A percentile compares a stretch with the other conserved stretches of the same genome.
Conservation (phyloP, 2,113 vertebrate species). For the Pontoporia blainvillei region DNA sequence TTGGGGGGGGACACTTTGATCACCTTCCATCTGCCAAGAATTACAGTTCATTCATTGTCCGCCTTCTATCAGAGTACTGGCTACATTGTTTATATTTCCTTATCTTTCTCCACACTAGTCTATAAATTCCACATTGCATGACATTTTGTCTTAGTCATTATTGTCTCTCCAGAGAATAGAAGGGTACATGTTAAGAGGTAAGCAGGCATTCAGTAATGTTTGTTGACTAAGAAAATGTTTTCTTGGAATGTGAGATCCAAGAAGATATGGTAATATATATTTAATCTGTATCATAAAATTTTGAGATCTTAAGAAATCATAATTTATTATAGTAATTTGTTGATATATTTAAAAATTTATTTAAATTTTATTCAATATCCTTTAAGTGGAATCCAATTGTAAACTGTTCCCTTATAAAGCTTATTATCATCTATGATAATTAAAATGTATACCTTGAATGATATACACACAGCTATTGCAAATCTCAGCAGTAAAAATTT, state of each 20-base stretch:
- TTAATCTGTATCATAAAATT: background rate
- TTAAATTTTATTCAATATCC: conserved; percentile 12
- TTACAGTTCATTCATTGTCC: background rate
- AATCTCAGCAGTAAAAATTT: background rate
- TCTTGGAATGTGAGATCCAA: background rate
- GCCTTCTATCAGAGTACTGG: background rate
- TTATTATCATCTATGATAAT: background rate
- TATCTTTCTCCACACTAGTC: background rate
- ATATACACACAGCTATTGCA: background rate
- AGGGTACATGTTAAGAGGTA: background rate
- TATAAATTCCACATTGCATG: background rate
- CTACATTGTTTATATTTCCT: background rate
- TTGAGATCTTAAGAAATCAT: background rate
- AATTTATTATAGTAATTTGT: background rate
- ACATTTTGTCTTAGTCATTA: background rate
- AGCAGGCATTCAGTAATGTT: background rate
- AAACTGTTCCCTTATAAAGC: background rate
- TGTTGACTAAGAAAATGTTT: conserved; percentile 25
- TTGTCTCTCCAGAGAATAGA: background rate
- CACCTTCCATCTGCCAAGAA: background rate
- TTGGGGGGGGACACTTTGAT: background rate
- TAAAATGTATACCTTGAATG: background rate
- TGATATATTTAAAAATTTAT: background rate
- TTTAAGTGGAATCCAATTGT: background rate
- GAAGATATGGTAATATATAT: background rate